These are phyloP conservation scores for Biston stratarius DNA, from an alignment of 2,888 invertebrate species.

Conservation along the genomic window DNA sequence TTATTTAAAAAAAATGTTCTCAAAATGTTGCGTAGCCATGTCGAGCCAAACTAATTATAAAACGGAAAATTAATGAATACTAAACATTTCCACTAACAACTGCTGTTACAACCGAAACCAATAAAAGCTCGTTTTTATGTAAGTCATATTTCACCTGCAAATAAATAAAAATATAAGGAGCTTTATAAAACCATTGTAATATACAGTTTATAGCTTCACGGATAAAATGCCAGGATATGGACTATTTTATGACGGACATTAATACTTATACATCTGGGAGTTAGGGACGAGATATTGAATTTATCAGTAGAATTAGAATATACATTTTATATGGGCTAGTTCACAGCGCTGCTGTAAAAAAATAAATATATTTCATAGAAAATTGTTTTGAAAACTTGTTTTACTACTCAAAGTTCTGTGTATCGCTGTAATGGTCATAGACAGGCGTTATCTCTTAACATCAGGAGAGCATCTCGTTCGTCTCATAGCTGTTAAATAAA, in stretches of 20 bases:
- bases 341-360: too few relatives aligned
- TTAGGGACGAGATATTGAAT: constrained; percentile 19
- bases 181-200: constrained; percentile 37
- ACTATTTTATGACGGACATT: constrained; percentile 35
- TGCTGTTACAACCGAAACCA: constrained; percentile 11
- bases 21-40: neutral
- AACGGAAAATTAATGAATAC: constrained; percentile 1
- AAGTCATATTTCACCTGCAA: constrained; percentile 29
- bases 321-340: too few relatives aligned
- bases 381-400: too few relatives aligned
- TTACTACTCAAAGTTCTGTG: too few relatives aligned
- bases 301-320: neutral
- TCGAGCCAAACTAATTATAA: constrained; percentile 1
- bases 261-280: constrained; percentile 18
- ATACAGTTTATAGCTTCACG: constrained; percentile 34
- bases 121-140: constrained; percentile 17
- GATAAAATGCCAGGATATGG: constrained; percentile 35
- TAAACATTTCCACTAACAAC: constrained; percentile 12
- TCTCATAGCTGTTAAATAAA: too few relatives aligned
- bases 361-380: too few relatives aligned
- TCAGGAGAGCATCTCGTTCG: too few relatives aligned
- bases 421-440: too few relatives aligned
- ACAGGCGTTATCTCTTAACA: too few relatives aligned
- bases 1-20: too few relatives aligned
- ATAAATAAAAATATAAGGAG: constrained; percentile 29